These are phyloP conservation scores for Metaphire vulgaris DNA, from an alignment of 1,140 invertebrate genomes.

Conservation along the genomic window DNA sequence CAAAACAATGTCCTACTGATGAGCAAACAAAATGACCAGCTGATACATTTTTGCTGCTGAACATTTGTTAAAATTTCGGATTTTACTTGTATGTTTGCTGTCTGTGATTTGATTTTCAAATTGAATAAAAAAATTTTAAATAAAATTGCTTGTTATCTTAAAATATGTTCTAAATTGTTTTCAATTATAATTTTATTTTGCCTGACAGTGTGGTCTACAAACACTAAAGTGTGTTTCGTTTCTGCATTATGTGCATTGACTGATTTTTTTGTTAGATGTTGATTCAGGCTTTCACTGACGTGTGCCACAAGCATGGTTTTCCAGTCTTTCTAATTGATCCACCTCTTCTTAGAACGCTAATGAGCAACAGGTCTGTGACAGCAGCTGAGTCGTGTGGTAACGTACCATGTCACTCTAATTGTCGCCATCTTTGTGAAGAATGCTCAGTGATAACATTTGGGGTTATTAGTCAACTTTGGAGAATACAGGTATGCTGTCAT, in stretches of 20 bases:
- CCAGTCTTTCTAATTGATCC: not conserved
- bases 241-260: too few relatives aligned
- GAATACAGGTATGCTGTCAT: not conserved
- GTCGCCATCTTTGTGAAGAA: not conserved
- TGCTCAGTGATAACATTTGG: not conserved
- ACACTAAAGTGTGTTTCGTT: not conserved
- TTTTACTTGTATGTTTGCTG: too few relatives aligned
- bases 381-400: not conserved
- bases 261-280: not conserved
- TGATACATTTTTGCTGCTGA: too few relatives aligned
- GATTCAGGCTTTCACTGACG: not conserved
- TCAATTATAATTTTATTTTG: too few relatives aligned
- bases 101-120: too few relatives aligned
- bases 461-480: not conserved
- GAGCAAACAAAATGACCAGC: too few relatives aligned
- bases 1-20: too few relatives aligned
- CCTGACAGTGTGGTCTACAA: not conserved
- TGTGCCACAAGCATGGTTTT: not conserved
- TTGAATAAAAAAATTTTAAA: too few relatives aligned
- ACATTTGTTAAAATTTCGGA: too few relatives aligned
- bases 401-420: not conserved
- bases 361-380: not conserved
- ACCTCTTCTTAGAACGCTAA: not conserved
- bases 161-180: not conserved
- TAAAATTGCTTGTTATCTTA: too few relatives aligned